phyloP scores from a whole-genome alignment of 2,797 vertebrate genomes.

The Streptopelia turtur region DNA sequence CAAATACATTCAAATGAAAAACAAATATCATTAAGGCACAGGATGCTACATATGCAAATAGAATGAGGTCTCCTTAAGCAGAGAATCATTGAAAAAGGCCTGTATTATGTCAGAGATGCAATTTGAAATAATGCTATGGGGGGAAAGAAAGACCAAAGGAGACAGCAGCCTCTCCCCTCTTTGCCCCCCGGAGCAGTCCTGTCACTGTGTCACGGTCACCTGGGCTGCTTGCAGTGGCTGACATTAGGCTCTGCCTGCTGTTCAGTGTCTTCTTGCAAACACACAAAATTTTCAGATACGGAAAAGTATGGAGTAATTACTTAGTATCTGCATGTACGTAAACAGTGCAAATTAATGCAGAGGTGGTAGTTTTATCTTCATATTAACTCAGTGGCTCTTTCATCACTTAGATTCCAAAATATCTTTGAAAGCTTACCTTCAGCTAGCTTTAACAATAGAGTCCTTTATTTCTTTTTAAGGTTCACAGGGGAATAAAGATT shows the following conservation, averaged over 20 bases:
- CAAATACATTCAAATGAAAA: not conserved
- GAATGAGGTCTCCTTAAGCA: not conserved
- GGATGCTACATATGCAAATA: not conserved
- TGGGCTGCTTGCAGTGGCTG: fast-evolving
- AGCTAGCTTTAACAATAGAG: not conserved
- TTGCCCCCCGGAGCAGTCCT: fast-evolving
- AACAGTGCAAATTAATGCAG: not conserved
- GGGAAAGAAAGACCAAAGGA: not conserved
- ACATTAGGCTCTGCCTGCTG: not conserved
- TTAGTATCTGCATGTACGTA: not conserved
- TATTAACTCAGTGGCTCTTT: not conserved
- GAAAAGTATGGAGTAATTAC: not conserved
- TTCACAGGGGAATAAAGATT: not conserved
- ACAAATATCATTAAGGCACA: not conserved
- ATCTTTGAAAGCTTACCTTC: not conserved
- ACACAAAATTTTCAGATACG: not conserved
- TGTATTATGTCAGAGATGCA: not conserved
- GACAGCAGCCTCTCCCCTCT: not conserved
- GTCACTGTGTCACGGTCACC: fast-evolving
- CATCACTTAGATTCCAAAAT: not conserved
- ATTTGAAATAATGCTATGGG: not conserved
- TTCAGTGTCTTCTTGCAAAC: not conserved
- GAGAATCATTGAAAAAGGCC: not conserved
- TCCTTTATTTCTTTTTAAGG: not conserved
- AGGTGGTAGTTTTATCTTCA: not conserved